These are phyloP conservation scores for Puma concolor DNA, from an alignment of 2,113 vertebrate species.

Conservation along the genomic window DNA sequence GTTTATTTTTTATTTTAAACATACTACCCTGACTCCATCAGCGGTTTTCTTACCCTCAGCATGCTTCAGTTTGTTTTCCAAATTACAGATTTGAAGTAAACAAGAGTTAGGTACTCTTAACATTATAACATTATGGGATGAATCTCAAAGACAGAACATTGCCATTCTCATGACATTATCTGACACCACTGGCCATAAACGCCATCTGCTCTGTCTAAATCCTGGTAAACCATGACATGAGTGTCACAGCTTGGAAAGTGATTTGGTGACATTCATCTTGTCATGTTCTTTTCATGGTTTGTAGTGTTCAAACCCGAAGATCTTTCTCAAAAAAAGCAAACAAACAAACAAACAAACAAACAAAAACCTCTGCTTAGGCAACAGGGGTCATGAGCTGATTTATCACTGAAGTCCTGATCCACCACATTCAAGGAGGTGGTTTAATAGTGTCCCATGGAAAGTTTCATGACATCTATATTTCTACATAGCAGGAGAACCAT, in stretches of 20 bases:
- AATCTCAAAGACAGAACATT: background rate
- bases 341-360: no score
- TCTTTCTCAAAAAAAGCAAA: background rate
- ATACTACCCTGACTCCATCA: background rate
- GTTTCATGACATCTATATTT: background rate
- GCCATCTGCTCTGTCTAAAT: background rate
- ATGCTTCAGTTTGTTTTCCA: background rate
- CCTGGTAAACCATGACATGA: background rate
- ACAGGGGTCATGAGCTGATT: no score
- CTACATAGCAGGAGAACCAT: background rate
- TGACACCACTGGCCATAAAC: background rate
- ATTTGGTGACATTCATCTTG: background rate
- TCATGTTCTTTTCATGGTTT: background rate
- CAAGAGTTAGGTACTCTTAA: background rate
- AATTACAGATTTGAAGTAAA: background rate
- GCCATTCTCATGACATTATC: background rate
- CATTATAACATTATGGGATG: background rate
- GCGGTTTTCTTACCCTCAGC: background rate
- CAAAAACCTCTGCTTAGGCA: background rate
- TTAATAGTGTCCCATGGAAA: background rate
- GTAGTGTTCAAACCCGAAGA: background rate
- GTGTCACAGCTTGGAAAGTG: background rate
- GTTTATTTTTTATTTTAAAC: background rate
- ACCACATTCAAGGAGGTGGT: background rate
- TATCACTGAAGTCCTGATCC: background rate